phyloP scores from a whole-genome alignment of 2,113 vertebrate genomes.

The Pluvianellus socialis region DNA sequence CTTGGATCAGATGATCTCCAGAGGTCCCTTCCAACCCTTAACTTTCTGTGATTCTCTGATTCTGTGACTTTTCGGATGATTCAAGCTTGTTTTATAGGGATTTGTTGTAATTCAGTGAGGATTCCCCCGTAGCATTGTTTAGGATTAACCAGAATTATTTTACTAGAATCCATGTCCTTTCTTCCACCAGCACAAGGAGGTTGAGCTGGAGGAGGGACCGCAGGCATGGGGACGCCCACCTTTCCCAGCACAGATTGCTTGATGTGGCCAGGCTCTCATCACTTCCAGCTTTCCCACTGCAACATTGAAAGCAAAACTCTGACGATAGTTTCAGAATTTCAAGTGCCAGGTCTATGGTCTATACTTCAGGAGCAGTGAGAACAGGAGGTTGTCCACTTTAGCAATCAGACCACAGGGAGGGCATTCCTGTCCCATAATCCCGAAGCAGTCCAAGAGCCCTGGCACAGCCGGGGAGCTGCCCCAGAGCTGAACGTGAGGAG shows the following conservation, averaged over 20 bases:
- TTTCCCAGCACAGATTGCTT: neutral
- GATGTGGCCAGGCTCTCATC: neutral
- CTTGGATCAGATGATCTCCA: no score
- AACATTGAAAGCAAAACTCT: neutral
- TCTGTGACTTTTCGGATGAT: neutral
- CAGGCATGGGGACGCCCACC: neutral
- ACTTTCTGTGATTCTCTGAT: no score
- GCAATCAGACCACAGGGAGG: neutral
- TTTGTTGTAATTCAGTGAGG: neutral
- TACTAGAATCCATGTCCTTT: neutral
- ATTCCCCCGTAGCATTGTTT: neutral
- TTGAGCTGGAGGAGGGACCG: neutral
- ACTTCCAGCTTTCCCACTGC: neutral
- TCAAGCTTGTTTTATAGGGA: neutral
- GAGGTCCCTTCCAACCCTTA: no score
- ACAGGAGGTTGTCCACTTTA: neutral
- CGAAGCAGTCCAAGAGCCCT: neutral
- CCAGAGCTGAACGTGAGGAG: rapidly evolving
- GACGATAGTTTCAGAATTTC: neutral
- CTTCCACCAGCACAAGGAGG: neutral
- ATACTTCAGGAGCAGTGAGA: neutral
- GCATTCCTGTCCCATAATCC: neutral
- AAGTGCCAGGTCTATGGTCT: neutral
- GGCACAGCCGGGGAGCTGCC: neutral
- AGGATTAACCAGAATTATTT: neutral